These are phyloP conservation scores for Monopterus albus DNA, from an alignment of 2,113 vertebrate species.

Conservation along the genomic window DNA sequence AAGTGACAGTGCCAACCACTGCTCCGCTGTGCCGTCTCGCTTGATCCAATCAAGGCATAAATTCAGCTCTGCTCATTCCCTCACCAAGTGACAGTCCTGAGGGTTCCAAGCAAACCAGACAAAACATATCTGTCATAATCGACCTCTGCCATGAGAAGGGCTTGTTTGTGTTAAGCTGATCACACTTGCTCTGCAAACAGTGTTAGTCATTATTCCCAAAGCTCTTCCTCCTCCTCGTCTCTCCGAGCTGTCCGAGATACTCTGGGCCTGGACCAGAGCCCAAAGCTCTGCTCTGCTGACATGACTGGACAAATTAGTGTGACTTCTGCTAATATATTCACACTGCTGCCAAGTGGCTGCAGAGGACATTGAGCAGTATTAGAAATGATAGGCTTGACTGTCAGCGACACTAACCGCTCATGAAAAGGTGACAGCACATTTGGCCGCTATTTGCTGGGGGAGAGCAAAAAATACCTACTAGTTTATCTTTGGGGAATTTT, in stretches of 20 bases:
- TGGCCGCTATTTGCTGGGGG: constrained; percentile 73
- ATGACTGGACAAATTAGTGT: constrained; percentile 81
- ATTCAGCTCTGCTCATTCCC: too few species aligned
- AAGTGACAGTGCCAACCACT: too few species aligned
- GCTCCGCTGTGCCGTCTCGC: too few species aligned
- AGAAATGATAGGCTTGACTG: constrained; percentile 74
- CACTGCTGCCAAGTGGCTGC: constrained; percentile 58
- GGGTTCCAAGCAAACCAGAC: too few species aligned
- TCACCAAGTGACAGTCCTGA: too few species aligned
- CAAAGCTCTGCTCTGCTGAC: constrained; percentile 52
- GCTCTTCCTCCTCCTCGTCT: constrained; percentile 31
- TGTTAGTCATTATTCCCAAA: not conserved
- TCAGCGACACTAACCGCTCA: constrained; percentile 76
- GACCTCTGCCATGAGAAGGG: not conserved
- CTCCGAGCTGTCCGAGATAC: constrained; percentile 29
- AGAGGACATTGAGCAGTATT: constrained; percentile 73
- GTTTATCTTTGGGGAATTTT: constrained; percentile 71
- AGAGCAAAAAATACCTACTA: constrained; percentile 49
- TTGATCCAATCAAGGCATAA: too few species aligned
- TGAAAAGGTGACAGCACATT: constrained; percentile 81
- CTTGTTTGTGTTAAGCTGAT: not conserved
- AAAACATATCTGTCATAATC: not conserved
- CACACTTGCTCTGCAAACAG: not conserved
- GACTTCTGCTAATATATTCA: constrained; percentile 70
- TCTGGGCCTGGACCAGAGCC: constrained; percentile 43